Evolutionary conservation across 30 jellyfish, hydroid and myxozoan genomes (phyloP).

Genomic region (Rhopilema esculentum): DNA sequence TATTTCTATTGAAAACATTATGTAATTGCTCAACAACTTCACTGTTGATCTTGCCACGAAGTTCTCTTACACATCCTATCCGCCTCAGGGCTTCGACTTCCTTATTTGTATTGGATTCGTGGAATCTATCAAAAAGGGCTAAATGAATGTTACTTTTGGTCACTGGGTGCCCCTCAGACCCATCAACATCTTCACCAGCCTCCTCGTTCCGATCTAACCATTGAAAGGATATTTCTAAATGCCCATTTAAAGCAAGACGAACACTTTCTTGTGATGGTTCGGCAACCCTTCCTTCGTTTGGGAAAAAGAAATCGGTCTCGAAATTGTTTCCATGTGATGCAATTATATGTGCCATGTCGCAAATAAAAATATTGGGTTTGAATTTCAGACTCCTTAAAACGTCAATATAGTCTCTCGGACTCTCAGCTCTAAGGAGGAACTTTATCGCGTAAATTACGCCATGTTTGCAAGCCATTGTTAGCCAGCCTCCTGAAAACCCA

Average conservation of each 20-base stretch:
- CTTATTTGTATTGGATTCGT: slow-evolving; percentile 9
- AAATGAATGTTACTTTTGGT: slow-evolving; percentile 21
- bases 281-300: slow-evolving; percentile 65
- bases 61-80: slow-evolving; percentile 51
- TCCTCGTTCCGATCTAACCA: slow-evolving; percentile 16
- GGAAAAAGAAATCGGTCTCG: slow-evolving; percentile 9
- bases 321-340: slow-evolving; percentile 36
- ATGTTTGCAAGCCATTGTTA: slow-evolving; percentile 8
- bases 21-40: slow-evolving; percentile 33
- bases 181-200: neutral
- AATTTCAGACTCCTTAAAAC: slow-evolving; percentile 40
- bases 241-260: slow-evolving; percentile 1
- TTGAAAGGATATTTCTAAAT: slow-evolving; percentile 37
- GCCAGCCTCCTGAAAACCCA: slow-evolving; percentile 39
- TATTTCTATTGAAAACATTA: neutral
- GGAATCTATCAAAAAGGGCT: slow-evolving; percentile 37
- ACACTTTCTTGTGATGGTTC: slow-evolving; percentile 19
- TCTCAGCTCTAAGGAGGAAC: slow-evolving; percentile 58
- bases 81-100: slow-evolving; percentile 21
- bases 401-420: slow-evolving; percentile 61
- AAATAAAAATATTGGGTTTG: slow-evolving; percentile 29
- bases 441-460: slow-evolving; percentile 36
- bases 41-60: slow-evolving; percentile 11
- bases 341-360: slow-evolving; percentile 75
- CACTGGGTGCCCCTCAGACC: slow-evolving; percentile 19